These are phyloP conservation scores for Exaiptasia diaphana DNA, from an alignment of 64 coral and sea anemone species.

Conservation along the genomic window DNA sequence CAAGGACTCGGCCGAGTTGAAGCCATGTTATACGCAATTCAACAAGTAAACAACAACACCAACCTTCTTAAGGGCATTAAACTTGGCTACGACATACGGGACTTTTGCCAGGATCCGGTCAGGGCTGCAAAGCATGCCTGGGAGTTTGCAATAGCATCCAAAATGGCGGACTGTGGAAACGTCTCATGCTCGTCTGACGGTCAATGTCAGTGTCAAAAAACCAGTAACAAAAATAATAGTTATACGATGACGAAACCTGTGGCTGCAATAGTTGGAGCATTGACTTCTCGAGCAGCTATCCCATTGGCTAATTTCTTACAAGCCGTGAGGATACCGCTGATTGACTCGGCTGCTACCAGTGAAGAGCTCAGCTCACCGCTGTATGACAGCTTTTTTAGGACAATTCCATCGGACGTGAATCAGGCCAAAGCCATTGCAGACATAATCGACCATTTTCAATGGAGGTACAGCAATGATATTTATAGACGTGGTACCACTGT, in stretches of 20 bases:
- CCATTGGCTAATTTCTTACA: slow-evolving; percentile 44
- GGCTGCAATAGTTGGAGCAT: slow-evolving; percentile 24
- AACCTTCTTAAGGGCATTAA: slow-evolving; percentile 24
- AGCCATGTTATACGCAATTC: slow-evolving; percentile 55
- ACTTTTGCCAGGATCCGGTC: slow-evolving; percentile 37
- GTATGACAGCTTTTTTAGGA: slow-evolving; percentile 34
- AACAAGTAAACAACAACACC: slow-evolving; percentile 24
- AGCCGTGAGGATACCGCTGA: slow-evolving; percentile 2
- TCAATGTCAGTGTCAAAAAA: not conserved
- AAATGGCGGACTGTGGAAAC: not conserved
- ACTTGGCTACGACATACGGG: slow-evolving; percentile 50
- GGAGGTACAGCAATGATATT: slow-evolving; percentile 26
- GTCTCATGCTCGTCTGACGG: not conserved
- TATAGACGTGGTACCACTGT: not conserved
- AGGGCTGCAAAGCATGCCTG: slow-evolving; percentile 26
- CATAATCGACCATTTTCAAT: slow-evolving; percentile 31
- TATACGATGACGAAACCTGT: not conserved
- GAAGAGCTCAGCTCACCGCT: slow-evolving; percentile 28
- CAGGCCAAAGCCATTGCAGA: slow-evolving; percentile 43
- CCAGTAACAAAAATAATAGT: not conserved
- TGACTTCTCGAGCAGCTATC: slow-evolving; percentile 11
- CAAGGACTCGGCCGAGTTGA: slow-evolving; percentile 5
- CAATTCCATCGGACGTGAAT: slow-evolving; percentile 27
- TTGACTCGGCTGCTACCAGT: slow-evolving; percentile 32
- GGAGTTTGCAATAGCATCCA: slow-evolving; percentile 13